phyloP scores from a whole-genome alignment of 2,797 vertebrate genomes.

The Tenualosa thibaudeaui region DNA sequence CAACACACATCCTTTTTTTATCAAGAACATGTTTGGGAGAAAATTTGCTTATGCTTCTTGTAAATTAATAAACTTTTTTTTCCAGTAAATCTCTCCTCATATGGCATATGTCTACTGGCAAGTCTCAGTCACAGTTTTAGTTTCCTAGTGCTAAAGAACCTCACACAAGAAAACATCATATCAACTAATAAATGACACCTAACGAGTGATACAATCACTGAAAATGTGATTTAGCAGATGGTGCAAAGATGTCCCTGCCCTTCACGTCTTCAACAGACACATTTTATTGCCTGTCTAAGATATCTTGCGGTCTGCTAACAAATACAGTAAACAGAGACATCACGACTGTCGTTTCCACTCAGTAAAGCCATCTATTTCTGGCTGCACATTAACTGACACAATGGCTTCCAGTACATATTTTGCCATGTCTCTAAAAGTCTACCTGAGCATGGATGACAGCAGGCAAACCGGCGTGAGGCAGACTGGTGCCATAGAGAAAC shows the following conservation, averaged over 20 bases:
- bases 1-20: neutral
- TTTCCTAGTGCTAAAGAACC: neutral
- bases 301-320: neutral
- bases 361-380: neutral
- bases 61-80: neutral
- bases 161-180: neutral
- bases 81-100: neutral
- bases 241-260: neutral
- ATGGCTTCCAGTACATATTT: neutral
- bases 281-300: neutral
- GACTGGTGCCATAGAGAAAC: neutral
- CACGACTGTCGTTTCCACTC: neutral
- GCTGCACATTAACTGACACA: neutral
- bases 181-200: neutral
- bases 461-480: neutral
- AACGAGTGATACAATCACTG: neutral
- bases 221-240: neutral
- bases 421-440: neutral
- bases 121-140: neutral
- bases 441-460: neutral
- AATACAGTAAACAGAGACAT: conserved; percentile 16
- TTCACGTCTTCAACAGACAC: neutral
- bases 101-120: neutral
- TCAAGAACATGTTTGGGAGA: neutral
- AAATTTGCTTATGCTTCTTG: neutral